Evolutionary conservation across 2,888 invertebrate genomes (phyloP).

Genomic region (Trachelus stipa): DNA sequence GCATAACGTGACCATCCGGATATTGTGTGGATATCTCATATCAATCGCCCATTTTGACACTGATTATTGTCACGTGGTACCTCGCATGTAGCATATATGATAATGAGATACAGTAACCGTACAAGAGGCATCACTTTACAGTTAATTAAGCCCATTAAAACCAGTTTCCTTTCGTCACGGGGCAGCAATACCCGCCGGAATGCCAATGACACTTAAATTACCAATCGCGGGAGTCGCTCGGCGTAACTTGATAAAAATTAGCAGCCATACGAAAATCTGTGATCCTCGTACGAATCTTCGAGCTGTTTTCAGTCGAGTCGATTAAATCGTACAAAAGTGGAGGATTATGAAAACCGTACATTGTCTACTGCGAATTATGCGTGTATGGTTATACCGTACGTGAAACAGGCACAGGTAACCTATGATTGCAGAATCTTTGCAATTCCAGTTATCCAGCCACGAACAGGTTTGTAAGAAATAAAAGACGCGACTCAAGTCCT

Average conservation of each 20-base stretch:
- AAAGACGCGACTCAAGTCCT: neutral
- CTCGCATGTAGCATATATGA: neutral
- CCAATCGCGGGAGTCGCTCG: neutral
- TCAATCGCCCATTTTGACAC: neutral
- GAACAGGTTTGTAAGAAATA: neutral
- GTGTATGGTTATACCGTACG: neutral
- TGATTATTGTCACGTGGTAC: neutral
- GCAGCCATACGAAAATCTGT: neutral
- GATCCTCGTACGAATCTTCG: neutral
- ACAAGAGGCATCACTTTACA: constrained; percentile 1
- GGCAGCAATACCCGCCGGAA: neutral
- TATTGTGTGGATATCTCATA: neutral
- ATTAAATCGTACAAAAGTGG: neutral
- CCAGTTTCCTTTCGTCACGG: constrained; percentile 4
- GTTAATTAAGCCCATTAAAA: constrained; percentile 5
- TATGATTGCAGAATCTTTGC: neutral
- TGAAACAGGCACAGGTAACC: neutral
- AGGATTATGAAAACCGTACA: neutral
- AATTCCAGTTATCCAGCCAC: neutral
- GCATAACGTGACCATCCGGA: neutral
- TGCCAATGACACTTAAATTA: constrained; percentile 4
- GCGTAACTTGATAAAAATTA: neutral
- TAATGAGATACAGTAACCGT: neutral
- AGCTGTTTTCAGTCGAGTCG: neutral
- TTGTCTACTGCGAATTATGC: neutral